Percentiles rank a stretch among this genome's conserved stretches.
These are phyloP conservation scores for Diplosoma virens DNA, from an alignment of 23 tunicate species.

Conservation along the genomic window DNA sequence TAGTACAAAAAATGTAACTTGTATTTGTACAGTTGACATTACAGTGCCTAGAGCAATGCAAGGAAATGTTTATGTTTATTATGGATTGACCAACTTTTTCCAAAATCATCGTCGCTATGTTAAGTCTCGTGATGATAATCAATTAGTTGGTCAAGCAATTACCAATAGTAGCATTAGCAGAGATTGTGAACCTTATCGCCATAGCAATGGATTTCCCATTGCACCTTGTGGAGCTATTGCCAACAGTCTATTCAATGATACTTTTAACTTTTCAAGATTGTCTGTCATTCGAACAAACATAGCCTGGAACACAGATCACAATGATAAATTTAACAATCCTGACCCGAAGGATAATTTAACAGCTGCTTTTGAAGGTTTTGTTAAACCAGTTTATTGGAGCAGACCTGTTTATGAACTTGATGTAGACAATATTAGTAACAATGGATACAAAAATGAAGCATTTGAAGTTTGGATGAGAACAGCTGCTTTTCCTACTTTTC, in stretches of 20 bases:
- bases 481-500: constrained; percentile 93
- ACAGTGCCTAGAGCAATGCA: constrained; percentile 13
- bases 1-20: constrained; percentile 6
- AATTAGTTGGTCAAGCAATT: constrained; percentile 47
- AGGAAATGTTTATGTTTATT: constrained; percentile 72
- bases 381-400: constrained; percentile 71
- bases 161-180: constrained; percentile 1
- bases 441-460: constrained; percentile 93
- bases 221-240: constrained; percentile 99
- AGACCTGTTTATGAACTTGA: constrained; percentile 57
- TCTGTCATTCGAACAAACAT: constrained; percentile 52
- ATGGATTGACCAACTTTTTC: constrained; percentile 74
- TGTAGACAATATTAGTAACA: constrained; percentile 23
- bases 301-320: constrained; percentile 88
- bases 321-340: constrained; percentile 83
- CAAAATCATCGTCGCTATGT: constrained; percentile 99
- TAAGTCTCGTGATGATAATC: constrained; percentile 92
- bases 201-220: constrained; percentile 4
- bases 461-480: constrained; percentile 99
- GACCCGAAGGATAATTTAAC: constrained; percentile 3
- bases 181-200: constrained; percentile 68
- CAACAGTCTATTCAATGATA: constrained; percentile 92
- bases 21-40: constrained; percentile 41
- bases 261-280: constrained; percentile 25
- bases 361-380: constrained; percentile 21